phyloP scores from a whole-genome alignment of 2,797 vertebrate genomes.

The Enteromius trimaculatus region DNA sequence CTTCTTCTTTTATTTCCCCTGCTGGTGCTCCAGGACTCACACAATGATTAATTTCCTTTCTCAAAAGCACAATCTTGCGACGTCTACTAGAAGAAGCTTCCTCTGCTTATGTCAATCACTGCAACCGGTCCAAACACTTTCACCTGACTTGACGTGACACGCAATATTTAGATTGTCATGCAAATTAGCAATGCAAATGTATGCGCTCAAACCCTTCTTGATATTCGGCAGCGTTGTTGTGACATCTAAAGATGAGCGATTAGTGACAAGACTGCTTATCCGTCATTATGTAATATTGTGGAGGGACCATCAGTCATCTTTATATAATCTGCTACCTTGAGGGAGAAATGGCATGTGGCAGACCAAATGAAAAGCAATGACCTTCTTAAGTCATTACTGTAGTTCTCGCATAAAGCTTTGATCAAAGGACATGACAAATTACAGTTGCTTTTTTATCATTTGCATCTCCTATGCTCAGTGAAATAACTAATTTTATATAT shows the following conservation, averaged over 20 bases:
- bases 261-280: conserved; percentile 43
- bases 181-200: conserved; percentile 44
- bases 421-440: conserved; percentile 24
- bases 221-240: conserved; percentile 39
- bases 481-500: conserved; percentile 14
- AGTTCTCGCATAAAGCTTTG: conserved; percentile 30
- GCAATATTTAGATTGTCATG: conserved; percentile 41
- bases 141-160: conserved; percentile 12
- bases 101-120: conserved; percentile 43
- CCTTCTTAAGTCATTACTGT: conserved; percentile 21
- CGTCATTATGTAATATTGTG: conserved; percentile 30
- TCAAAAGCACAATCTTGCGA: conserved; percentile 51
- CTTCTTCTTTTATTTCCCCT: conserved; percentile 42
- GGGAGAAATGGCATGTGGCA: conserved; percentile 32
- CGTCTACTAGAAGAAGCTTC: conserved; percentile 52
- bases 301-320: conserved; percentile 34
- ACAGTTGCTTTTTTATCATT: conserved; percentile 6
- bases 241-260: conserved; percentile 45
- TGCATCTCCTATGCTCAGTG: not conserved
- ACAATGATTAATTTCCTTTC: conserved; percentile 61
- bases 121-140: conserved; percentile 22
- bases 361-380: conserved; percentile 37
- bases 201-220: conserved; percentile 31
- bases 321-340: conserved; percentile 43
- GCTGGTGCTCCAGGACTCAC: conserved; percentile 46